A percentile compares a stretch with the other conserved stretches of the same genome.
These are phyloP conservation scores for Zophobas morio DNA, from an alignment of 1,140 invertebrate genomes.

Conservation along the genomic window DNA sequence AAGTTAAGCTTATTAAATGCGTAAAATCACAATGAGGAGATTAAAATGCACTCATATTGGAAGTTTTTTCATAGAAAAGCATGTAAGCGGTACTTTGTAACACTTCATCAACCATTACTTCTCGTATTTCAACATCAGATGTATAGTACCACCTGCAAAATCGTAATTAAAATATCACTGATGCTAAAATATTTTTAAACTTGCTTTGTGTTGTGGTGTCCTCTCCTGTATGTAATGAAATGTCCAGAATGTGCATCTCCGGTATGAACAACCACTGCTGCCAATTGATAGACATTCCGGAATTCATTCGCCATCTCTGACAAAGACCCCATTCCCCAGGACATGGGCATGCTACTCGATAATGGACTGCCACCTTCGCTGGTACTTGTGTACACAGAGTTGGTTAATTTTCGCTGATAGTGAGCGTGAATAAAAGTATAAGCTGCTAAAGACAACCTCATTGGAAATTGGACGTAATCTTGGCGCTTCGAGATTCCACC, in stretches of 20 bases:
- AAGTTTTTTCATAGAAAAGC: constrained; percentile 76
- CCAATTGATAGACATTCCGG: constrained; percentile 78
- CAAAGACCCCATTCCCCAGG: constrained; percentile 61
- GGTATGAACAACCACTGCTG: constrained; percentile 90
- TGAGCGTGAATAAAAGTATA: constrained; percentile 79
- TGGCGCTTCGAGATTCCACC: constrained; percentile 86
- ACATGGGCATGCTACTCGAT: constrained; percentile 64
- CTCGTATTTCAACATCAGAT: constrained; percentile 77
- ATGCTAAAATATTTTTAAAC: constrained; percentile 23
- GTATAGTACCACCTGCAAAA: constrained; percentile 78
- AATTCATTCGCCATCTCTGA: constrained; percentile 64
- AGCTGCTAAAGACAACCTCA: constrained; percentile 84
- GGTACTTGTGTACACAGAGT: constrained; percentile 65
- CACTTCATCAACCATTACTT: constrained; percentile 77
- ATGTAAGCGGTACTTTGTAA: constrained; percentile 77
- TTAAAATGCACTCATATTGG: constrained; percentile 61
- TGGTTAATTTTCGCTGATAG: constrained; percentile 61
- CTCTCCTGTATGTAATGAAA: constrained; percentile 91
- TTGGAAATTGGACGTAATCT: constrained; percentile 90
- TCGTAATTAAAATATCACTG: constrained; percentile 5
- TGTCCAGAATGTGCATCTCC: constrained; percentile 90
- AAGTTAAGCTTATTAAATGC: constrained; percentile 34
- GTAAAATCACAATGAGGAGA: constrained; percentile 20
- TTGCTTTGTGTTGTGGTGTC: constrained; percentile 70
- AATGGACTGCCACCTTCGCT: constrained; percentile 65